These are phyloP conservation scores for Eolophus roseicapilla DNA, from an alignment of 2,113 vertebrate genomes.

Conservation along the genomic window DNA sequence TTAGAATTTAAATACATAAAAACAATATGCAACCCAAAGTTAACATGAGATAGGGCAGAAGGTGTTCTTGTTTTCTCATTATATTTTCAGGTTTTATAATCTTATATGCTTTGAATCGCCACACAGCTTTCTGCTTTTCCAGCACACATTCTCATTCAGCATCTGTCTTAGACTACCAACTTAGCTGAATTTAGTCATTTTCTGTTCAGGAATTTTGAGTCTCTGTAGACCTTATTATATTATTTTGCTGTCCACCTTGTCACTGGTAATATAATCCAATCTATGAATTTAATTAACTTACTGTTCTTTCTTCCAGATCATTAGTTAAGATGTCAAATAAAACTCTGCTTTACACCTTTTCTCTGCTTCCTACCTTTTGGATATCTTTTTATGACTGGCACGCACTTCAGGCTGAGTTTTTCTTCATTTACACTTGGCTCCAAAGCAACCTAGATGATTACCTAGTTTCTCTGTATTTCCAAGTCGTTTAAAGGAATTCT, in stretches of 20 bases:
- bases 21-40: not conserved
- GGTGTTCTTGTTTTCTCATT: not conserved
- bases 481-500: not conserved
- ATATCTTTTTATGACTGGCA: not conserved
- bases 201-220: not conserved
- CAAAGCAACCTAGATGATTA: not conserved
- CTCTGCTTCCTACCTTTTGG: not conserved
- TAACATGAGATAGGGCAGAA: not conserved
- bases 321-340: slow-evolving; percentile 48
- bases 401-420: not conserved
- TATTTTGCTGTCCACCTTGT: slow-evolving; percentile 31
- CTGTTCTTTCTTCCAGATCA: slow-evolving; percentile 41
- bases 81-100: not conserved
- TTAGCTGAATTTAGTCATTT: not conserved
- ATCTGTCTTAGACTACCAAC: not conserved
- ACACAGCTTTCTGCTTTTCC: not conserved
- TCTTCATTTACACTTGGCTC: not conserved
- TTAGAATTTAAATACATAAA: not conserved
- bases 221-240: not conserved
- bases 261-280: slow-evolving; percentile 20
- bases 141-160: not conserved
- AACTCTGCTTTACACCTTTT: slow-evolving; percentile 1
- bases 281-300: slow-evolving; percentile 39
- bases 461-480: not conserved
- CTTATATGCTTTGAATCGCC: not conserved